These are phyloP conservation scores for Camelus dromedarius DNA, from an alignment of 2,113 vertebrate species.

Conservation along the genomic window DNA sequence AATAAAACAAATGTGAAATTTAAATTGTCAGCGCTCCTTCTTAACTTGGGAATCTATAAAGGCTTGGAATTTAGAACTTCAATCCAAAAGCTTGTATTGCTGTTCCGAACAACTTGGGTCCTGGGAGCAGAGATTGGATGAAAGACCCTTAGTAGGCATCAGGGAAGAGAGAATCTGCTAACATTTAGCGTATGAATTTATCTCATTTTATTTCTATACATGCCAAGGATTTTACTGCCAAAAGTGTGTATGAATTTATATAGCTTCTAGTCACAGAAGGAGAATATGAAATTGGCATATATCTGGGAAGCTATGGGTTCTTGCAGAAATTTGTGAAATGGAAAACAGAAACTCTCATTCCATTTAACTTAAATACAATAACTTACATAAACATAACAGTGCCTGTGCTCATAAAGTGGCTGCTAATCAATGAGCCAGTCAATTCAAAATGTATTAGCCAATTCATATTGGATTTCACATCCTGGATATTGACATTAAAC, in stretches of 20 bases:
- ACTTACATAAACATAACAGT: neutral
- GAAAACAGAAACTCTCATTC: neutral
- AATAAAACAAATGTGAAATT: slow-evolving; percentile 25
- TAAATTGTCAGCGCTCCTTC: neutral
- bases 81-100: neutral
- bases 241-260: neutral
- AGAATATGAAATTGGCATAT: neutral
- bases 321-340: slow-evolving; percentile 18
- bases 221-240: neutral
- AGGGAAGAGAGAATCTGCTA: neutral
- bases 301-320: neutral
- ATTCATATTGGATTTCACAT: neutral
- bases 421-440: slow-evolving; percentile 40
- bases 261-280: neutral
- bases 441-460: slow-evolving; percentile 40
- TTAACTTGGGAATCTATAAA: neutral
- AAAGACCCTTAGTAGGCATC: neutral
- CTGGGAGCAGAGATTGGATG: neutral
- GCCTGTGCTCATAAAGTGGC: neutral
- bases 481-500: neutral
- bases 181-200: neutral
- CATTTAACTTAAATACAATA: slow-evolving; percentile 52
- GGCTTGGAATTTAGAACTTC: neutral
- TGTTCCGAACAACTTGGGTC: neutral
- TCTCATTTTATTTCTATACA: slow-evolving; percentile 41